These are phyloP conservation scores for Sakesphorus luctuosus DNA, from an alignment of 2,113 vertebrate genomes.

Conservation along the genomic window DNA sequence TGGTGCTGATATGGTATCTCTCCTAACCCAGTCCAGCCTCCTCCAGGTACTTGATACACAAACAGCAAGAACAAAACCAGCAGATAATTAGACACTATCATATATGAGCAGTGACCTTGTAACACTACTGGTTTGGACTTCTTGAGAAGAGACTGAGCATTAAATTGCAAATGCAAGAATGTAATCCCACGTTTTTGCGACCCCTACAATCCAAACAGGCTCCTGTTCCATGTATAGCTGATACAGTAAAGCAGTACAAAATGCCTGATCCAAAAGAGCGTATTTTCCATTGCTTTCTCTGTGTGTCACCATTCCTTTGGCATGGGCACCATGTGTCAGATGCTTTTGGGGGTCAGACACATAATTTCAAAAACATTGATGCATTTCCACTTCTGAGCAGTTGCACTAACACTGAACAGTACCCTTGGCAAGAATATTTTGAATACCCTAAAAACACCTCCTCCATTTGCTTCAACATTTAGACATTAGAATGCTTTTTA, in stretches of 20 bases:
- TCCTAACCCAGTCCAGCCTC: not conserved
- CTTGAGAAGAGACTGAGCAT: not conserved
- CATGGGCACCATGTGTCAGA: accelerated
- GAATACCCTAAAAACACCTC: not conserved
- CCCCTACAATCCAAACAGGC: not conserved
- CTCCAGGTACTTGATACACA: not conserved
- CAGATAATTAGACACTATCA: not conserved
- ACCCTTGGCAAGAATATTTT: not conserved
- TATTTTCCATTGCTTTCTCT: not conserved
- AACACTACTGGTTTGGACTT: not conserved
- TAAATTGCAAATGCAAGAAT: not conserved
- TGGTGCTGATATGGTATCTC: accelerated
- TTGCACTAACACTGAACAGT: not conserved
- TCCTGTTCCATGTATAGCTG: not conserved
- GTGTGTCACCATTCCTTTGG: not conserved
- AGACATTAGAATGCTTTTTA: not conserved
- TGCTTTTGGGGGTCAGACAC: not conserved
- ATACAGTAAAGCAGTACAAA: not conserved
- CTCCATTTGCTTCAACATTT: not conserved
- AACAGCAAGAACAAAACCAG: not conserved
- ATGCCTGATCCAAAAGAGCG: not conserved
- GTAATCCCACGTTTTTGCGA: not conserved
- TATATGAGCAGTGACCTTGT: not conserved
- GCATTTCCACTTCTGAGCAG: not conserved
- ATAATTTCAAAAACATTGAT: not conserved